phyloP scores from a whole-genome alignment of 2,888 invertebrate genomes.

The Lithosia quadra region DNA sequence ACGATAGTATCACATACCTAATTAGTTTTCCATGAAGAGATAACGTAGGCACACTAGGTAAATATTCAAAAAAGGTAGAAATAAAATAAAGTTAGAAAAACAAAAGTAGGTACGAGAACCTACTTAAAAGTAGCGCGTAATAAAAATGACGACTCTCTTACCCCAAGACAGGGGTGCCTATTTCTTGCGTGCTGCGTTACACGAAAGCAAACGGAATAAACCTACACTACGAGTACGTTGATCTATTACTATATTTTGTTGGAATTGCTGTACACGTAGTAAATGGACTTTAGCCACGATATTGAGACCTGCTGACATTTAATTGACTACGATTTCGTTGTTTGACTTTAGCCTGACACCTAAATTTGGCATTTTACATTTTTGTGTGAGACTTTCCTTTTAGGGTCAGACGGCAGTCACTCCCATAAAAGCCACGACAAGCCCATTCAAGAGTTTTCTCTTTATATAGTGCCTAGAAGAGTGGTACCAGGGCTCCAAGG shows the following conservation, averaged over 20 bases:
- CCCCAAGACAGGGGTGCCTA: conserved; percentile 5
- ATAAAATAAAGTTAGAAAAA: background rate
- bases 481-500: background rate
- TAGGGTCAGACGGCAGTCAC: background rate
- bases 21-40: background rate
- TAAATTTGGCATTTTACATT: background rate
- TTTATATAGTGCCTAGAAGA: background rate
- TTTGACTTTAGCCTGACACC: background rate
- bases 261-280: background rate
- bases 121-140: background rate
- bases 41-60: no score
- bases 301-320: background rate
- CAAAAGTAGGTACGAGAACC: background rate
- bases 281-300: background rate
- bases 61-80: background rate
- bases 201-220: background rate
- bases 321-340: background rate
- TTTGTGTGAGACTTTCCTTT: background rate
- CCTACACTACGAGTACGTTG: background rate
- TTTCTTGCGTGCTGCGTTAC: conserved; percentile 13
- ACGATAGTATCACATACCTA: background rate
- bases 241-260: background rate
- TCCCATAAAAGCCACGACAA: background rate
- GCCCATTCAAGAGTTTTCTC: no score
- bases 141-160: background rate